phyloP scores from a whole-genome alignment of 2,797 vertebrate genomes.

The Sebastes elongatus region DNA sequence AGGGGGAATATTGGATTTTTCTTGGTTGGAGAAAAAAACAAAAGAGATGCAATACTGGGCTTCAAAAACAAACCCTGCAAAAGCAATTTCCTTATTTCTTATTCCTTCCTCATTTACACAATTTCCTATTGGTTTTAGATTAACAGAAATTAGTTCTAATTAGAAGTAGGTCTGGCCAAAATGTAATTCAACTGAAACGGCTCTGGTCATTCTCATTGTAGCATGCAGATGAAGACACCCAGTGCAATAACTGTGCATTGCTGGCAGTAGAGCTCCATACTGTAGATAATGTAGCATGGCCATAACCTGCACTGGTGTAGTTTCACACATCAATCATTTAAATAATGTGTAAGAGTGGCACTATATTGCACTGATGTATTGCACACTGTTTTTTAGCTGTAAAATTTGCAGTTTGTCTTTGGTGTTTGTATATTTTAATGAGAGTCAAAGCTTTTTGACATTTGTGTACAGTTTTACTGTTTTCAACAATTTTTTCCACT shows the following conservation, averaged over 20 bases:
- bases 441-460: not conserved
- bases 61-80: not conserved
- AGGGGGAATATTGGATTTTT: not conserved
- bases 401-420: not conserved
- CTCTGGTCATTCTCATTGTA: not conserved
- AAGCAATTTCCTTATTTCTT: not conserved
- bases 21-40: not conserved
- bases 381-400: not conserved
- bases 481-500: not conserved
- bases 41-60: not conserved
- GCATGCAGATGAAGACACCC: not conserved
- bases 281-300: not conserved
- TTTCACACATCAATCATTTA: not conserved
- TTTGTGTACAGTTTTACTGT: not conserved
- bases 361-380: not conserved
- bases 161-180: not conserved
- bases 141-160: not conserved
- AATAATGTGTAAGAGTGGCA: not conserved
- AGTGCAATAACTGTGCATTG: not conserved
- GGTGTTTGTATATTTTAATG: not conserved
- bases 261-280: not conserved
- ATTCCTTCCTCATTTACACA: not conserved
- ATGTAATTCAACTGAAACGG: not conserved
- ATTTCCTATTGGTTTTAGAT: not conserved
- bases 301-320: not conserved